Percentiles rank a stretch among this genome's conserved stretches.
phyloP scores from a whole-genome alignment of 2,797 vertebrate genomes.

The Nyctalus aviator region DNA sequence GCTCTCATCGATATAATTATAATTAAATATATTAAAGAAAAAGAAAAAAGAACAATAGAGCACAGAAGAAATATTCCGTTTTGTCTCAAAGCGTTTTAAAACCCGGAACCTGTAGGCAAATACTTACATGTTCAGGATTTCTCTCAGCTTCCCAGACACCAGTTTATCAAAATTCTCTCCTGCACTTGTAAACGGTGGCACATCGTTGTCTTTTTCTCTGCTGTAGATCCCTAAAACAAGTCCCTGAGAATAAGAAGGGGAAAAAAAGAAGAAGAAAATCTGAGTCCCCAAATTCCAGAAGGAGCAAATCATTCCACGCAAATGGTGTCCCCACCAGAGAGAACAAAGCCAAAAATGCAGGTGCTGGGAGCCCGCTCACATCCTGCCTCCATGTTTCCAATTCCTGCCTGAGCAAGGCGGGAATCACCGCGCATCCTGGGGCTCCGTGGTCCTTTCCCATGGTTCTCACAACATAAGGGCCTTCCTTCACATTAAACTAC shows the following conservation, averaged over 20 bases:
- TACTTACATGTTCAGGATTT: conserved; percentile 93
- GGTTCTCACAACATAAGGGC: neutral
- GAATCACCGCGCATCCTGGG: neutral
- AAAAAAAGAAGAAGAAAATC: conserved; percentile 11
- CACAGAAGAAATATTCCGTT: neutral
- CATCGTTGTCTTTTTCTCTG: conserved; percentile 87
- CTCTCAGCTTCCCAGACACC: conserved; percentile 93
- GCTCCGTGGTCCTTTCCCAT: neutral
- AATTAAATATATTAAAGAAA: too few relatives aligned
- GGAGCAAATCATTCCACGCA: neutral
- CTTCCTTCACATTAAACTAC: neutral
- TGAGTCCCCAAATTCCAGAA: neutral
- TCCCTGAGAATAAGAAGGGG: conserved; percentile 87
- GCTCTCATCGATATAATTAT: too few relatives aligned
- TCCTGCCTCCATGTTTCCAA: neutral
- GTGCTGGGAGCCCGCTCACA: neutral
- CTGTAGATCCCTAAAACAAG: conserved; percentile 95
- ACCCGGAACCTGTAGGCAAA: neutral
- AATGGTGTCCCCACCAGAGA: neutral
- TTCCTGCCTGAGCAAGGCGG: neutral
- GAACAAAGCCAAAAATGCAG: neutral
- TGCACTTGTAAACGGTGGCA: conserved; percentile 89
- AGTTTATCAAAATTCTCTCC: conserved; percentile 91
- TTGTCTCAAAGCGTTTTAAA: neutral
- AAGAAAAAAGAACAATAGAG: neutral